These are phyloP conservation scores for Scortum barcoo DNA, from an alignment of 2,113 vertebrate species.

Conservation along the genomic window DNA sequence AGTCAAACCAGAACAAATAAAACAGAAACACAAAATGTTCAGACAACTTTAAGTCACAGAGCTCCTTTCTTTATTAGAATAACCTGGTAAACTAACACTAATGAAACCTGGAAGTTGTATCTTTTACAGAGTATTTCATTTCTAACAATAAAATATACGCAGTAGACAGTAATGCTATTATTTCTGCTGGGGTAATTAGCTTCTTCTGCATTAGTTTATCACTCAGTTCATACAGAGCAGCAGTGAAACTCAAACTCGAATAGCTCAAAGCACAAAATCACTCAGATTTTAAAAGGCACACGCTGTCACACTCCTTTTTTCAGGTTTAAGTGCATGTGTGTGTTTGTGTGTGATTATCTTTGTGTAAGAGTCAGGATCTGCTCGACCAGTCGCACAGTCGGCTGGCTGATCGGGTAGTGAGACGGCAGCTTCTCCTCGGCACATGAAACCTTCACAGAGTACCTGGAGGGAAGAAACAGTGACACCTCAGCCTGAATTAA, in stretches of 20 bases:
- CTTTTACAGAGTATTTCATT: not conserved
- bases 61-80: no score
- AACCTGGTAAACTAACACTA: no score
- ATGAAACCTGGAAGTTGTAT: not conserved
- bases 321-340: not conserved
- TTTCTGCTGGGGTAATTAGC: not conserved
- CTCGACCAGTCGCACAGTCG: constrained; percentile 72
- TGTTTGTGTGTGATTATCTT: constrained; percentile 29
- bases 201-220: not conserved
- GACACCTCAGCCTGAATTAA: not conserved
- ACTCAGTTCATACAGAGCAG: no score
- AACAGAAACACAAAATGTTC: no score
- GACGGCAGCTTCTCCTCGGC: constrained; percentile 79
- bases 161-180: not conserved
- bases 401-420: constrained; percentile 82
- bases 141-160: not conserved
- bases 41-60: no score
- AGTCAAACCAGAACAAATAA: no score
- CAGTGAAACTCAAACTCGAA: not conserved
- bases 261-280: not conserved
- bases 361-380: constrained; percentile 76
- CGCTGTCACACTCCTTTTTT: not conserved
- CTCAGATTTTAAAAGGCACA: constrained; percentile 39
- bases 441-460: constrained; percentile 79
- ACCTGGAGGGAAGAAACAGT: constrained; percentile 69